Evolutionary conservation across 2,888 invertebrate species (phyloP), one percentile per base, ranked within the genome.

Genomic region (Drosophila longiperda): DNA sequence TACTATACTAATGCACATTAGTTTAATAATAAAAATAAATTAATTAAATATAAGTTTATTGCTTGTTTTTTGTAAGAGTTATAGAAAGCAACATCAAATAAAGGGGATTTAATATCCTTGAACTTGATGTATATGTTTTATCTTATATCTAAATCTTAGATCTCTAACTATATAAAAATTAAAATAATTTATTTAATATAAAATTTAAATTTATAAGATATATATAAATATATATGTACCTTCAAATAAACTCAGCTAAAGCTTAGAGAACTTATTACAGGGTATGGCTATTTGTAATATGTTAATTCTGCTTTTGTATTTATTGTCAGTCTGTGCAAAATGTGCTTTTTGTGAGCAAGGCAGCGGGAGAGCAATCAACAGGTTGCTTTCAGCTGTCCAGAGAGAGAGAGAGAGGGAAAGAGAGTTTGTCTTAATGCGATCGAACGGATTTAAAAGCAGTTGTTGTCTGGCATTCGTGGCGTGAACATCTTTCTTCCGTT

Each of bases 401-500:
- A n/a, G 38, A 12, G 45, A n/a, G 32, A 26, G 32, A 34, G 36
- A 23, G 15, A 3, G 20, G 8, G 8, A 52, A 20, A 4, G 20
- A 42, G 20, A 3, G 33, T 3, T 20, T 1, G 45, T 45, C 23
- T 45, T 7, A 23, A 23, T 15, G 15, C 23, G 61, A 62, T 59
- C 62, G 52, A 75, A 49, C 52, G 52, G 17, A 29, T 8, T 45
- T 2, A 23, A 23, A 23, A 23, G 12, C 80, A 82, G 79, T 80
- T 82, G 75, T 33, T 66, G 52, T 60, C 66, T 52, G 63, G 9
- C 82, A 23, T 48, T 66, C 58, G 75, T 59, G 49, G 42, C 50
- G 61, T 58, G 76, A 59, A 70, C 55, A 55, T 38, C 23, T 45
- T 20, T 45, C 8, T 45, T 4, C 15, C 1, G n/a, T 3, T 36